phyloP scores from a whole-genome alignment of 2,888 invertebrate genomes.

The Nomada ferruginata region DNA sequence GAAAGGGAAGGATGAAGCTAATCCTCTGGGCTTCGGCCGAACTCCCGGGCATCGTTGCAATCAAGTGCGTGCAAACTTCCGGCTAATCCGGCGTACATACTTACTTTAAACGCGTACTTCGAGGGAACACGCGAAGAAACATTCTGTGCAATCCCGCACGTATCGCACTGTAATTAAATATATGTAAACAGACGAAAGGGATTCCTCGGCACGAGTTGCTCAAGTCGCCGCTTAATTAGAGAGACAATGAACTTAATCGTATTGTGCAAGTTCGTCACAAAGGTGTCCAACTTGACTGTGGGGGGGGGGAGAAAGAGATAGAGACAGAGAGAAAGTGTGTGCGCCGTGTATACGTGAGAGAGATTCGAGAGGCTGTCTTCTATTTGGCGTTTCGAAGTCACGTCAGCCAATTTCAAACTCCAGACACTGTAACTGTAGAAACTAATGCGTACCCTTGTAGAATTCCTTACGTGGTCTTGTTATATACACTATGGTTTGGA shows the following conservation, averaged over 20 bases:
- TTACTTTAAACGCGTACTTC: slow-evolving; percentile 31
- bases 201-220: slow-evolving; percentile 48
- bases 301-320: too few relatives aligned
- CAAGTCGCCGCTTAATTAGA: slow-evolving; percentile 73
- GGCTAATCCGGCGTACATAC: slow-evolving; percentile 36
- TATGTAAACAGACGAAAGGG: slow-evolving; percentile 64
- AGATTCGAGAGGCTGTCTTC: slow-evolving; percentile 22
- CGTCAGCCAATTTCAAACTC: background rate
- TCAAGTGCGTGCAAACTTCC: slow-evolving; percentile 43
- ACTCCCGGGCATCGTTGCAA: slow-evolving; percentile 27
- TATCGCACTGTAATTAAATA: slow-evolving; percentile 75
- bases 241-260: slow-evolving; percentile 76
- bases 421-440: background rate
- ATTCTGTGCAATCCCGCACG: slow-evolving; percentile 64
- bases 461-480: slow-evolving; percentile 15
- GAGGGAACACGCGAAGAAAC: slow-evolving; percentile 37
- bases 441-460: slow-evolving; percentile 11
- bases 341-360: background rate
- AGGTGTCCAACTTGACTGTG: slow-evolving; percentile 35
- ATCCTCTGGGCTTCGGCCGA: slow-evolving; percentile 32
- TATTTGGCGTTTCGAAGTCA: slow-evolving; percentile 22
- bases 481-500: background rate
- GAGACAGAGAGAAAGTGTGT: background rate
- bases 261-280: slow-evolving; percentile 71
- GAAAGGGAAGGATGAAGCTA: slow-evolving; percentile 17